Evolutionary conservation across 1,140 invertebrate species (phyloP).

Genomic region (Lepidostoma basale): DNA sequence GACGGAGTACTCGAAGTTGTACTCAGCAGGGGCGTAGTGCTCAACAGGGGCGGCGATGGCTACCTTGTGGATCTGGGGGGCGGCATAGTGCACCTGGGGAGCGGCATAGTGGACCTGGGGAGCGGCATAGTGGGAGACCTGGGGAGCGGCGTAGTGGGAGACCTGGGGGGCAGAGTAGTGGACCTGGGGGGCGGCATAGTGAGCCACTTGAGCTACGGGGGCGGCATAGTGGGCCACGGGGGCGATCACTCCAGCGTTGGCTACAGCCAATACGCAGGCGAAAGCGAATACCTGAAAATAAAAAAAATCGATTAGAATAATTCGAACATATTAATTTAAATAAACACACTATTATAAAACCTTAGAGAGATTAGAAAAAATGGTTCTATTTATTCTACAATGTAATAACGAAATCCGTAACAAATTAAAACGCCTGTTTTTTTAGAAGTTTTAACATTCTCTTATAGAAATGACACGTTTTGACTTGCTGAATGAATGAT

Average conservation of each 20-base stretch:
- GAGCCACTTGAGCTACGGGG: slow-evolving; percentile 41
- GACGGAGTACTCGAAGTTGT: slow-evolving; percentile 62
- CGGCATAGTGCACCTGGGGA: slow-evolving; percentile 47
- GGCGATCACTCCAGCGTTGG: slow-evolving; percentile 43
- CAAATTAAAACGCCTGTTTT: too few relatives aligned
- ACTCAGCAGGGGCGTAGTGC: slow-evolving; percentile 53
- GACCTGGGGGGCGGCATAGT: slow-evolving; percentile 49
- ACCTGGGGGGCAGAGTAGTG: slow-evolving; percentile 45
- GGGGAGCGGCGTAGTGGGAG: slow-evolving; percentile 45
- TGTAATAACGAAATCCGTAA: too few relatives aligned
- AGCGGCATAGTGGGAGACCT: slow-evolving; percentile 46
- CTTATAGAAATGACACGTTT: too few relatives aligned
- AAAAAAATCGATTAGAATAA: slow-evolving; percentile 10
- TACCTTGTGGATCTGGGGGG: slow-evolving; percentile 43
- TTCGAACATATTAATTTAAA: too few relatives aligned
- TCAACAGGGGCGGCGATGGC: slow-evolving; percentile 49
- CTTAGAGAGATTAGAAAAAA: too few relatives aligned
- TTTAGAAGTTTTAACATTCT: too few relatives aligned
- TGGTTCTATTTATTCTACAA: too few relatives aligned
- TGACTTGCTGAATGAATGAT: too few relatives aligned
- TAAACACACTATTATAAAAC: too few relatives aligned
- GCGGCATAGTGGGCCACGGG: slow-evolving; percentile 44
- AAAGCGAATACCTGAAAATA: slow-evolving; percentile 34
- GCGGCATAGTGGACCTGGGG: slow-evolving; percentile 49
- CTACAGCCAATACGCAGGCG: slow-evolving; percentile 44